Conservation (phyloP, 2,888 invertebrate species). For the Lasioglossum morio region DNA sequence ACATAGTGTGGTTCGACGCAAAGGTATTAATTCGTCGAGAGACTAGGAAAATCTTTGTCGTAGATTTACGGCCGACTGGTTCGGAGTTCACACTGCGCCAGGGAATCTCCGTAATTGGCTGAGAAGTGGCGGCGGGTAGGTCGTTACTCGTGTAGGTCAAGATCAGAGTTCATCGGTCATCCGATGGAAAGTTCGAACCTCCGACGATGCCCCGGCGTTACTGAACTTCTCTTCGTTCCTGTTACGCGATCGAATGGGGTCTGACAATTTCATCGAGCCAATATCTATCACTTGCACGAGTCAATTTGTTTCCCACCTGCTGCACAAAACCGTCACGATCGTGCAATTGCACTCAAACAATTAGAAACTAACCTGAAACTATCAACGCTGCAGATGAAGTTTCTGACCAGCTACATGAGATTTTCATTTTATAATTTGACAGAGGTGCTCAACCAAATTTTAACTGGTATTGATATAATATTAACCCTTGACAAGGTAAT, state of each 20-base stretch:
- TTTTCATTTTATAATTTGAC: too few species aligned
- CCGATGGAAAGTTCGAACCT: background rate
- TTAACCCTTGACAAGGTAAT: too few species aligned
- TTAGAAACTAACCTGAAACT: too few species aligned
- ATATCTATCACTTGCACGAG: too few species aligned
- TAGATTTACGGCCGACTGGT: constrained; percentile 11
- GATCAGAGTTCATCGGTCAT: constrained; percentile 14
- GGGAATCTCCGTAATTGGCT: constrained; percentile 6
- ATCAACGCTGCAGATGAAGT: too few species aligned
- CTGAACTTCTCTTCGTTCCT: background rate
- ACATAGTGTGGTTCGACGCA: background rate
- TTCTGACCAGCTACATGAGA: too few species aligned
- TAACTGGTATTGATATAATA: too few species aligned
- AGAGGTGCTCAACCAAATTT: too few species aligned
- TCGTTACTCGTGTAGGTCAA: constrained; percentile 18
- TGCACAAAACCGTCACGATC: background rate
- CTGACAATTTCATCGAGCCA: background rate
- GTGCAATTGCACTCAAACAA: background rate
- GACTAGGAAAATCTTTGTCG: background rate
- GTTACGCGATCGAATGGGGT: background rate
- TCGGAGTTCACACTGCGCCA: background rate
- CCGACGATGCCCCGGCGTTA: background rate
- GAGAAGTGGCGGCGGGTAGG: constrained; percentile 10
- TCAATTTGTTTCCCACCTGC: background rate
- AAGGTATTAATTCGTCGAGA: background rate